phyloP scores from a whole-genome alignment of 2,113 vertebrate genomes.

The Pampusana beccarii region DNA sequence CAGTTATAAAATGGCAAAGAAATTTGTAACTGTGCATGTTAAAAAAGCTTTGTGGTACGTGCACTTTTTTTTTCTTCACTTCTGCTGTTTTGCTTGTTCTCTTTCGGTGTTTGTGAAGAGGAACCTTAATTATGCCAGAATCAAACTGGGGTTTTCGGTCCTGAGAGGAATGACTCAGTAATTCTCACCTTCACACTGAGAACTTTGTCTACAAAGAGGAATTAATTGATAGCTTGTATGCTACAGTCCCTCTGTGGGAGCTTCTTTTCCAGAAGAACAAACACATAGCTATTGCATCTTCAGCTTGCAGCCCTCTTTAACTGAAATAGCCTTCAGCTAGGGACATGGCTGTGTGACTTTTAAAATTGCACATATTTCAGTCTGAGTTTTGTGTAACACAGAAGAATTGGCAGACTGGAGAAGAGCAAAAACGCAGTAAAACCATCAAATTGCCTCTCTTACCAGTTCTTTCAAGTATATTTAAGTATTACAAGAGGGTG shows the following conservation, averaged over 20 bases:
- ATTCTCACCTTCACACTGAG: slow-evolving; percentile 42
- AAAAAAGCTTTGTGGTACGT: not conserved
- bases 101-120: not conserved
- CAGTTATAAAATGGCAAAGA: slow-evolving; percentile 28
- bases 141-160: slow-evolving; percentile 1
- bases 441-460: not conserved
- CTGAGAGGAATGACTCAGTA: slow-evolving; percentile 43
- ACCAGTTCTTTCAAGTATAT: not conserved
- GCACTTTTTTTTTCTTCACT: not conserved
- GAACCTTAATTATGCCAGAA: slow-evolving; percentile 31
- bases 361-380: not conserved
- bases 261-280: not conserved
- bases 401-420: not conserved
- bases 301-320: not conserved
- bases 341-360: not conserved
- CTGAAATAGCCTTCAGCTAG: not conserved
- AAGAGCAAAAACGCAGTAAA: not conserved
- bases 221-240: slow-evolving; percentile 36
- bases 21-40: slow-evolving; percentile 22
- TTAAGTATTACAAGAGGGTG: not conserved
- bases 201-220: slow-evolving; percentile 10
- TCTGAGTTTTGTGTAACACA: not conserved
- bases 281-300: not conserved
- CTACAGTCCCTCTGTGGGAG: not conserved
- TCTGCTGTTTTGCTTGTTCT: slow-evolving; percentile 33